Evolutionary conservation across 1,140 invertebrate species (phyloP).

Genomic region (Drosophila nannoptera): DNA sequence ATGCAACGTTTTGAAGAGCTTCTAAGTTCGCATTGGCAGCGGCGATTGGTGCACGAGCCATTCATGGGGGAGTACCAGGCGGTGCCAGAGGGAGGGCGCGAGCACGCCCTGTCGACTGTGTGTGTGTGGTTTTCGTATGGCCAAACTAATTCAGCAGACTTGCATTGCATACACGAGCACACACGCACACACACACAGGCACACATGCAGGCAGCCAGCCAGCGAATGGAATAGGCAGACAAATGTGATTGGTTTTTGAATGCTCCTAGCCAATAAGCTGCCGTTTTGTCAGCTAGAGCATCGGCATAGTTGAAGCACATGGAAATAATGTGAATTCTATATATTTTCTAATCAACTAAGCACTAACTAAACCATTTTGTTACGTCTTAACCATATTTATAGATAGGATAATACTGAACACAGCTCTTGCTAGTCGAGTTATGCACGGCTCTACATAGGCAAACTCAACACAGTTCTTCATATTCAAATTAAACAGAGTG

Average conservation of each 20-base stretch:
- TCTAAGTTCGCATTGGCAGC: slow-evolving; percentile 63
- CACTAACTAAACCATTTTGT: too few species aligned
- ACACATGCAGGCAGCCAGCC: too few species aligned
- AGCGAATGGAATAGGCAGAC: slow-evolving; percentile 38
- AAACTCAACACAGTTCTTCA: too few species aligned
- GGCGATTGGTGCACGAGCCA: slow-evolving; percentile 63
- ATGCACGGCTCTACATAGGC: too few species aligned
- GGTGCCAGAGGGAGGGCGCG: neutral
- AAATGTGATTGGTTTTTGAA: slow-evolving; percentile 35
- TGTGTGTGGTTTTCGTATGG: slow-evolving; percentile 28
- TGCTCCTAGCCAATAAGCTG: neutral
- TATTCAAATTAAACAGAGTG: too few species aligned
- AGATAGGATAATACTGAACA: too few species aligned
- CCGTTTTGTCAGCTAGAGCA: neutral
- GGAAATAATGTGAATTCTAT: too few species aligned
- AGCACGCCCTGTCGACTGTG: neutral
- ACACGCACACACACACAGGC: slow-evolving; percentile 3
- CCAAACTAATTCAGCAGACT: slow-evolving; percentile 46
- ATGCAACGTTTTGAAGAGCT: slow-evolving; percentile 75
- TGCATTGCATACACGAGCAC: slow-evolving; percentile 29
- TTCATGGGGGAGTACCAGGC: neutral
- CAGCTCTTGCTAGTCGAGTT: too few species aligned
- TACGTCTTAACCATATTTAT: too few species aligned
- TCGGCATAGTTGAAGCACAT: too few species aligned
- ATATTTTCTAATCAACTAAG: too few species aligned